Evolutionary conservation across 2,113 vertebrate species (phyloP), one percentile per base, ranked within the genome.

Genomic region (Zapus hudsonius): DNA sequence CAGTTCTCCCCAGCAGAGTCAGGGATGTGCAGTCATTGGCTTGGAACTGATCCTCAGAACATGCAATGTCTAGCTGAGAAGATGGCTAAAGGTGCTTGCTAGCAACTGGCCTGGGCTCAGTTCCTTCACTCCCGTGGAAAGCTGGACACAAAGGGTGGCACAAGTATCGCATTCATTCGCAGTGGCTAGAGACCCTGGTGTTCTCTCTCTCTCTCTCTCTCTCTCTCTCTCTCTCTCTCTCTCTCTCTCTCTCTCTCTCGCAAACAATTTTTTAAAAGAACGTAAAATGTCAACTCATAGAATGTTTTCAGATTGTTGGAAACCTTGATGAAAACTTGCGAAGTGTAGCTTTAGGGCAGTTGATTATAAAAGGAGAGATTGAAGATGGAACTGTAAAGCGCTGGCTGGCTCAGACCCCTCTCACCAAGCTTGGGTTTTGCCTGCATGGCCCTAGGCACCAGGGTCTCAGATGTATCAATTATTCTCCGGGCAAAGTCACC

Each of bases 301-400:
- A n/a, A 78, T 66, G 42, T 75, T 19, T 66, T 38, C 22, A 44
- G 66, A 22, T 85, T 38, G 44, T 33, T 90, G 9, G 42, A 42
- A 87, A 84, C 74, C 70, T 90, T n/a, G 73, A 27, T 76, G 87
- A 84, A 74, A 83, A 83, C 16, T 42, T 72, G 17, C 55, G 15
- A 23, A n/a, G 59, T 84, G 38, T 73, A 69, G 66, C 57, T 11
- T 7, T 59, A 52, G 87, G 19, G 64, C 61, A 93, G 89, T 23
- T 61, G 5, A 36, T 64, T 92, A 64, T 55, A 40, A 78, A 69
- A 80, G 64, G 33, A 74, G n/a, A 40, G 20, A 67, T 87, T 67
- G 23, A 22, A 76, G 55, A 42, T 36, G 59, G 55, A 55, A 13
- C 22, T 44, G 16, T 36, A 27, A 64, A 73, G 13, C 33, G n/a